Evolutionary conservation across 2,888 invertebrate species (phyloP).

Genomic region (Mesorhabditis spiculigera): DNA sequence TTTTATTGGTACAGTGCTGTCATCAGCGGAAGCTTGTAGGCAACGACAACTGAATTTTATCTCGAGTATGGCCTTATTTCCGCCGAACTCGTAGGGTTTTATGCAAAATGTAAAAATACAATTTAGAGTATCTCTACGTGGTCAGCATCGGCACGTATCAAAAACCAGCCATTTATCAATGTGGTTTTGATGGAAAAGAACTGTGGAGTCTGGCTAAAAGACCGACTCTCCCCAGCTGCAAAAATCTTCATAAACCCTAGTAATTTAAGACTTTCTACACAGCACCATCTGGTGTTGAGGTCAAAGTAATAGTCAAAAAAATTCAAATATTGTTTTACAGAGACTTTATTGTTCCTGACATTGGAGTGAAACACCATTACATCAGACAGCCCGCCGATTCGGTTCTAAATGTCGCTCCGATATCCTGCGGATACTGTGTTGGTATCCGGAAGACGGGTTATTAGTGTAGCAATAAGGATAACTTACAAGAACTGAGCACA

Average conservation of each 20-base stretch:
- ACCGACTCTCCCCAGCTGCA: neutral
- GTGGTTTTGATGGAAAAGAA: constrained; percentile 2
- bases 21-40: too few relatives aligned
- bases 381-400: neutral
- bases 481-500: neutral
- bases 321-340: neutral
- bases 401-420: neutral
- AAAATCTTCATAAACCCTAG: neutral
- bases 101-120: too few relatives aligned
- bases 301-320: neutral
- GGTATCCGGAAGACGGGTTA: too few relatives aligned
- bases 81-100: too few relatives aligned
- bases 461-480: neutral
- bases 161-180: neutral
- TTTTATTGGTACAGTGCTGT: too few relatives aligned
- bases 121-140: too few relatives aligned
- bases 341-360: neutral
- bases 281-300: neutral
- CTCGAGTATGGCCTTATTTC: too few relatives aligned
- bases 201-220: neutral
- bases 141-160: too few relatives aligned
- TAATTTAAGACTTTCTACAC: neutral
- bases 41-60: too few relatives aligned
- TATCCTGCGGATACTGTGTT: neutral
- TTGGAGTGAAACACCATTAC: neutral